These are phyloP conservation scores for Meganola albula DNA, from an alignment of 2,888 invertebrate genomes.

Conservation along the genomic window DNA sequence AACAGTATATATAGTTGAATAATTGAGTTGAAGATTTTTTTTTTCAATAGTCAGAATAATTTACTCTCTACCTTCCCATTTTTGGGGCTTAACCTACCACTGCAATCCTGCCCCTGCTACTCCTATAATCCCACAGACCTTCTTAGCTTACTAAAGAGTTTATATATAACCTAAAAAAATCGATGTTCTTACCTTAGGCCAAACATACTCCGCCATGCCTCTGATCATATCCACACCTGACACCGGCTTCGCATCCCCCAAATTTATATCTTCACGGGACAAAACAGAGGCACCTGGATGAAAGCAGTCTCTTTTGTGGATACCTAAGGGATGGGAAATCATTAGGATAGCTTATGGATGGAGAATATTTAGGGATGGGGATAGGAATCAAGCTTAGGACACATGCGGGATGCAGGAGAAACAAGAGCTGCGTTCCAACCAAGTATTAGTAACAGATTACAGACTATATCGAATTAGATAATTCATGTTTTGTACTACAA, in stretches of 20 bases:
- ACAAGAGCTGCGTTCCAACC: slow-evolving; percentile 68
- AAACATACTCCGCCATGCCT: slow-evolving; percentile 94
- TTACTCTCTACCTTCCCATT: too few species aligned
- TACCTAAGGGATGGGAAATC: slow-evolving; percentile 60
- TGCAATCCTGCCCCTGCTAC: too few species aligned
- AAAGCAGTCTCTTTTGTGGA: slow-evolving; percentile 88
- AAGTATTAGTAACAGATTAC: slow-evolving; percentile 67
- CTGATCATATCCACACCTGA: slow-evolving; percentile 87
- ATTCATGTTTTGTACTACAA: too few species aligned
- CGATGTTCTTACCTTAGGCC: slow-evolving; percentile 87
- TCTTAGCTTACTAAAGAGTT: too few species aligned
- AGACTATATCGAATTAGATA: too few species aligned
- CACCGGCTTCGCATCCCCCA: slow-evolving; percentile 79
- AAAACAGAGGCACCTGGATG: slow-evolving; percentile 90
- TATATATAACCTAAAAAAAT: slow-evolving; percentile 2
- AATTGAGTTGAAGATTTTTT: too few species aligned
- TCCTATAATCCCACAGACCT: too few species aligned
- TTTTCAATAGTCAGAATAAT: too few species aligned
- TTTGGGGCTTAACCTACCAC: too few species aligned
- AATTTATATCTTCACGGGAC: slow-evolving; percentile 80
- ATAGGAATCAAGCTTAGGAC: slow-evolving; percentile 23
- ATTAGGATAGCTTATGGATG: slow-evolving; percentile 35
- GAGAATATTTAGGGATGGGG: slow-evolving; percentile 18
- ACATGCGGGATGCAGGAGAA: slow-evolving; percentile 28
- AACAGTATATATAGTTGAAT: too few species aligned